phyloP scores from a whole-genome alignment of 2,888 invertebrate genomes.

The Drosophila silvestris region DNA sequence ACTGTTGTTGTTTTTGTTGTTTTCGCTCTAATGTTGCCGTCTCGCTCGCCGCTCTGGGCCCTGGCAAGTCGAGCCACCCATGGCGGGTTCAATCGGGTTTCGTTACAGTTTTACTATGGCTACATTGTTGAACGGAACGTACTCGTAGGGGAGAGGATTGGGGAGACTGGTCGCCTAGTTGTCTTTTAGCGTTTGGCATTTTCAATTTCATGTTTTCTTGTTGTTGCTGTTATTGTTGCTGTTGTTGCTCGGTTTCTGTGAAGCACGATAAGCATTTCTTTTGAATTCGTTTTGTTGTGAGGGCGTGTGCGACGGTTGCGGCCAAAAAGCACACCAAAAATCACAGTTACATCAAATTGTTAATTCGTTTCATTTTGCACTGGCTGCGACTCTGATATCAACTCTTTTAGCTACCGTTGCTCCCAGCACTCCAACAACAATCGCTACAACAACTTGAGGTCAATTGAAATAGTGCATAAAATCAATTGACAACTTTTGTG shows the following conservation, averaged over 20 bases:
- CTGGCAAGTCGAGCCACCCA: slow-evolving; percentile 71
- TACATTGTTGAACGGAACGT: slow-evolving; percentile 50
- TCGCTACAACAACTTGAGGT: slow-evolving; percentile 59
- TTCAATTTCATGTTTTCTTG: slow-evolving; percentile 76
- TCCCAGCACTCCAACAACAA: slow-evolving; percentile 46
- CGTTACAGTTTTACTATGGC: slow-evolving; percentile 77
- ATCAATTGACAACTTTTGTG: slow-evolving; percentile 82
- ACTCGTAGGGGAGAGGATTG: not conserved
- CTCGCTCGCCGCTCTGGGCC: slow-evolving; percentile 53
- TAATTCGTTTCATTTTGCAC: slow-evolving; percentile 81
- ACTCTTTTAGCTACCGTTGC: slow-evolving; percentile 71
- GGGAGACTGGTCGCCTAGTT: slow-evolving; percentile 61
- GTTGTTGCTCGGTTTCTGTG: slow-evolving; percentile 72
- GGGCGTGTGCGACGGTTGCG: slow-evolving; percentile 71
- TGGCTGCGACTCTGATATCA: slow-evolving; percentile 64
- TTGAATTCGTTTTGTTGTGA: slow-evolving; percentile 76
- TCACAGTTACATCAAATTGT: slow-evolving; percentile 81
- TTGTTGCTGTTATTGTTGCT: slow-evolving; percentile 39
- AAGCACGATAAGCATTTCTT: slow-evolving; percentile 81
- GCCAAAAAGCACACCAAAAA: slow-evolving; percentile 57
- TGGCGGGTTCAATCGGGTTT: slow-evolving; percentile 80
- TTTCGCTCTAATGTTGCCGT: slow-evolving; percentile 51
- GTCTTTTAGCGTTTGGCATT: slow-evolving; percentile 81
- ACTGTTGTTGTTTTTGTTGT: slow-evolving; percentile 32
- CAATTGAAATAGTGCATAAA: slow-evolving; percentile 82